phyloP scores from a whole-genome alignment of 2,113 vertebrate genomes.

The Origma solitaria region DNA sequence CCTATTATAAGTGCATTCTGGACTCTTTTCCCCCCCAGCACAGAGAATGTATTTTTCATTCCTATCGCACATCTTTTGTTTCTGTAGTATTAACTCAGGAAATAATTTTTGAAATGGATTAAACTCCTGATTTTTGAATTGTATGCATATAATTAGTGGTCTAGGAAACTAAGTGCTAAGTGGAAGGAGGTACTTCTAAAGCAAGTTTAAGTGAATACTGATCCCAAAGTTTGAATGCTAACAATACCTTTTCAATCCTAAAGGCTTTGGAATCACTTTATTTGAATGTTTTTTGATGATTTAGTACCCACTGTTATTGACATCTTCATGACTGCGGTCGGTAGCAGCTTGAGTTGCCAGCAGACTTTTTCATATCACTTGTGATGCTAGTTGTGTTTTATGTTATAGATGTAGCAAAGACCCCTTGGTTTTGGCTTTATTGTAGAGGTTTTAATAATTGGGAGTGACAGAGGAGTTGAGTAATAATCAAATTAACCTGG shows the following conservation, averaged over 20 bases:
- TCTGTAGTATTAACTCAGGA: neutral
- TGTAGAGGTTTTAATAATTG: neutral
- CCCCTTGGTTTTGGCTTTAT: neutral
- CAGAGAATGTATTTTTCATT: neutral
- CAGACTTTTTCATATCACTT: neutral
- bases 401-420: neutral
- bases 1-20: neutral
- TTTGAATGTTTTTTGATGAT: neutral
- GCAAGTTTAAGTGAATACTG: neutral
- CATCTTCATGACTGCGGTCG: neutral
- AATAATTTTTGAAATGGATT: neutral
- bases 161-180: neutral
- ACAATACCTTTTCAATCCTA: neutral
- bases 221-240: neutral
- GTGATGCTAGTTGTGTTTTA: neutral
- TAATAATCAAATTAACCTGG: constrained; percentile 3
- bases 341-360: neutral
- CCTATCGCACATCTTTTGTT: neutral
- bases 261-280: neutral
- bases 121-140: neutral
- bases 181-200: neutral
- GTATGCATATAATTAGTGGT: neutral
- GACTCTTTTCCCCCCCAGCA: too few species aligned
- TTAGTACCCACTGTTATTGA: accelerated
- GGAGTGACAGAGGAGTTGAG: neutral